Evolutionary conservation across 1,140 invertebrate species (phyloP).

Genomic region (Atta cephalotes): DNA sequence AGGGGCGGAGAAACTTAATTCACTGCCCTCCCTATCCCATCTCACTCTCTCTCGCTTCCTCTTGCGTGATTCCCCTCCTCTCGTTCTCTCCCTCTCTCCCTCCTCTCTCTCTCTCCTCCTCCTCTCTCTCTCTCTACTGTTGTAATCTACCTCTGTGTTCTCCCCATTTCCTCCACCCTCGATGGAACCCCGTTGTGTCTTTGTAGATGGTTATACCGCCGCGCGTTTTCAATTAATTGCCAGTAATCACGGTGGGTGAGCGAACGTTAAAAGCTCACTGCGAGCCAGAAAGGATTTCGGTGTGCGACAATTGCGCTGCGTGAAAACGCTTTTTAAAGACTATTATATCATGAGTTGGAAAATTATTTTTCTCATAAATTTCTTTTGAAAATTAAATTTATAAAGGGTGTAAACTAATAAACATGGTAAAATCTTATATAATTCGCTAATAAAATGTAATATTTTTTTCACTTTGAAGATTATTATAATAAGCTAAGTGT

Average conservation of each 20-base stretch:
- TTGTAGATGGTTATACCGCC: slow-evolving; percentile 15
- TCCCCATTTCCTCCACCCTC: slow-evolving; percentile 8
- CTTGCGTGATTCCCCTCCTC: slow-evolving; percentile 21
- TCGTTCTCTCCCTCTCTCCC: neutral
- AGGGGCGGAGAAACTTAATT: slow-evolving; percentile 79
- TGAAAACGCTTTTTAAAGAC: neutral
- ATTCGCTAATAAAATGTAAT: neutral
- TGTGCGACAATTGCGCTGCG: slow-evolving; percentile 14
- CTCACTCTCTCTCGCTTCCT: slow-evolving; percentile 43
- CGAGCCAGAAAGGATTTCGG: slow-evolving; percentile 29
- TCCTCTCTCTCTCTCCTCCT: neutral
- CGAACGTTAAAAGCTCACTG: slow-evolving; percentile 45
- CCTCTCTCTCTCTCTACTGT: neutral
- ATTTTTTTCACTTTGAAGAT: neutral
- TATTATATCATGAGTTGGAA: neutral
- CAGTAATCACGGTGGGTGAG: slow-evolving; percentile 33
- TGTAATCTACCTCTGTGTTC: slow-evolving; percentile 42
- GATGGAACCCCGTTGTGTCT: slow-evolving; percentile 37
- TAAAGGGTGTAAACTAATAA: neutral
- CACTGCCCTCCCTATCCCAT: slow-evolving; percentile 72
- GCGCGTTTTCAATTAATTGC: slow-evolving; percentile 55
- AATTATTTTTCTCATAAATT: neutral
- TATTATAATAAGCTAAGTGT: neutral
- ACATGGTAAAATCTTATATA: neutral
- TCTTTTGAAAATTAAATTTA: neutral